phyloP scores from a whole-genome alignment of 2,797 vertebrate species.

The Thaleichthys pacificus region DNA sequence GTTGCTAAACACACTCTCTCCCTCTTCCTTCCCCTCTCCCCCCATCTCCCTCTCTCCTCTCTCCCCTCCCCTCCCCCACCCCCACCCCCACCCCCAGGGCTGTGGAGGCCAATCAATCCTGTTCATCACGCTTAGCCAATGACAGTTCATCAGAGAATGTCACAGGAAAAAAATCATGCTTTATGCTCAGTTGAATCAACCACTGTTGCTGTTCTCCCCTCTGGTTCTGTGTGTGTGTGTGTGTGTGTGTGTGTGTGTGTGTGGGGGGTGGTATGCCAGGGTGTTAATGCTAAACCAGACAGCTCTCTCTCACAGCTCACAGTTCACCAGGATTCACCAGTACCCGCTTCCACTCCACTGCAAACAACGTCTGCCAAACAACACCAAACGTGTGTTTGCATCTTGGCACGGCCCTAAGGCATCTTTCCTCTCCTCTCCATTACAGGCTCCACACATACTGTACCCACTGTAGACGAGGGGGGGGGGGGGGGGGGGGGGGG shows the following conservation, averaged over 20 bases:
- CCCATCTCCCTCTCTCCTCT: background rate
- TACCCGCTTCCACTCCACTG: no score
- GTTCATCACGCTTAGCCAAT: slow-evolving; percentile 53
- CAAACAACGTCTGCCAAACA: no score
- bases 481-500: no score
- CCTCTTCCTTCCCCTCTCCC: background rate
- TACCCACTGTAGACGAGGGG: no score
- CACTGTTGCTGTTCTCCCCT: slow-evolving; percentile 35
- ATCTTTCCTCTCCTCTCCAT: no score
- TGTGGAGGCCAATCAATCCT: slow-evolving; percentile 51
- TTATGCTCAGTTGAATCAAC: slow-evolving; percentile 43
- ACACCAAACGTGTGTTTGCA: no score
- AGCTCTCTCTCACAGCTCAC: slow-evolving; percentile 23
- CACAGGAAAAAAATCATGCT: slow-evolving; percentile 47
- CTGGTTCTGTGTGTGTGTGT: slow-evolving; percentile 7
- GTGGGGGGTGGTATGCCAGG: no score
- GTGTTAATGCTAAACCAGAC: slow-evolving; percentile 41
- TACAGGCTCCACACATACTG: no score
- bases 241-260: no score
- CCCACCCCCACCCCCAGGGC: slow-evolving; percentile 1
- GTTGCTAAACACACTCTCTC: background rate
- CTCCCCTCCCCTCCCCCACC: background rate
- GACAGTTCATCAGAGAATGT: slow-evolving; percentile 47
- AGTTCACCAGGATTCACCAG: slow-evolving; percentile 60
- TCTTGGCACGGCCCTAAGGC: no score